Evolutionary conservation across 2,888 invertebrate genomes (phyloP).

Genomic region (Brachyptera putata): DNA sequence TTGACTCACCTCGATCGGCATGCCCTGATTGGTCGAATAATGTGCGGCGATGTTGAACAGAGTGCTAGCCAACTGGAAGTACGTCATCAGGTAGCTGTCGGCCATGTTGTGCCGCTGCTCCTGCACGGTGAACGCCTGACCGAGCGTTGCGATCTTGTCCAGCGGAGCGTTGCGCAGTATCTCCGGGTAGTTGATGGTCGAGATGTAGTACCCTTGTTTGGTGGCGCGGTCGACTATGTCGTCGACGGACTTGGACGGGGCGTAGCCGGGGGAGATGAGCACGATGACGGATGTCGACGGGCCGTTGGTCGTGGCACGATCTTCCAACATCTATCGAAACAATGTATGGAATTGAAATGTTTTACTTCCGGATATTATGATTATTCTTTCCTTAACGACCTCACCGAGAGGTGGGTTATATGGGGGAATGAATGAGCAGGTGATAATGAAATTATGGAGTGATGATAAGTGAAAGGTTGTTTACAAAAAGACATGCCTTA

Average conservation of each 20-base stretch:
- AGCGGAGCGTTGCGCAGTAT: constrained; percentile 46
- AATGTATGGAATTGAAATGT: no score
- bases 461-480: no score
- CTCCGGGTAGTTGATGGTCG: constrained; percentile 54
- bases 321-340: constrained; percentile 47
- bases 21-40: constrained; percentile 48
- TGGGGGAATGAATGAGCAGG: no score
- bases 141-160: constrained; percentile 47
- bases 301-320: constrained; percentile 44
- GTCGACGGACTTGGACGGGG: constrained; percentile 44
- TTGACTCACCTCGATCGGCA: constrained; percentile 49
- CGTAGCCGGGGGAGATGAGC: constrained; percentile 54
- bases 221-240: constrained; percentile 46
- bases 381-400: no score
- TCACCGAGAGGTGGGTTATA: no score
- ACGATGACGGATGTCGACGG: constrained; percentile 53
- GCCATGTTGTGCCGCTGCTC: constrained; percentile 53
- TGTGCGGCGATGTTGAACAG: constrained; percentile 47
- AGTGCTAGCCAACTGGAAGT: constrained; percentile 51
- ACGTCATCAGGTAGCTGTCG: constrained; percentile 50
- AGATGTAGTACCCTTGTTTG: constrained; percentile 48
- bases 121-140: constrained; percentile 49
- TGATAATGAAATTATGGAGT: no score
- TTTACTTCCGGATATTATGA: no score
- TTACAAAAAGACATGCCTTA: no score